These are phyloP conservation scores for Dynastes hyllus DNA, from an alignment of 2,888 invertebrate genomes.

Conservation along the genomic window DNA sequence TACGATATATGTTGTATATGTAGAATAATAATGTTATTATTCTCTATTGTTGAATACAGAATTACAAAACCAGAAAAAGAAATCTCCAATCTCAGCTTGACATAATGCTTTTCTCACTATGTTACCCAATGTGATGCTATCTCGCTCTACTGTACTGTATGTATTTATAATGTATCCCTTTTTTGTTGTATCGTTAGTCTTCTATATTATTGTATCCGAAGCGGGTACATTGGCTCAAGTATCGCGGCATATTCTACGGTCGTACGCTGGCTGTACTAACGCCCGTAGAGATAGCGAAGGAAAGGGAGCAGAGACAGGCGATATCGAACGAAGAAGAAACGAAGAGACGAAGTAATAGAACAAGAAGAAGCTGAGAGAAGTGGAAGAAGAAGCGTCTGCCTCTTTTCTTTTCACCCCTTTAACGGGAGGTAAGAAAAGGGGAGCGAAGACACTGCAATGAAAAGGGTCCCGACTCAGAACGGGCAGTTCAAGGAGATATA, in stretches of 20 bases:
- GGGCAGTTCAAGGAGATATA: constrained; percentile 54
- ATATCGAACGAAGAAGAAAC: constrained; percentile 14
- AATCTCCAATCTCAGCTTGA: constrained; percentile 9
- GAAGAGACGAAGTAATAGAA: constrained; percentile 8
- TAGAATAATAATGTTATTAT: no score
- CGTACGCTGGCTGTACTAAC: neutral
- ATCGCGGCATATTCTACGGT: neutral
- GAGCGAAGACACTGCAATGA: constrained; percentile 32
- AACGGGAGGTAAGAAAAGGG: constrained; percentile 28
- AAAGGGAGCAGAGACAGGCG: constrained; percentile 8
- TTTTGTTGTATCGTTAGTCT: constrained; percentile 20
- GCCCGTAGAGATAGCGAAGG: neutral
- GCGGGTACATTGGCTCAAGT: constrained; percentile 6
- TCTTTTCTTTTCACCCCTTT: constrained; percentile 23
- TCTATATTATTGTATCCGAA: constrained; percentile 19
- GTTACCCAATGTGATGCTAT: neutral
- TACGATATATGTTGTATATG: no score
- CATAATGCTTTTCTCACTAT: constrained; percentile 17
- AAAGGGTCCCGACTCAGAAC: constrained; percentile 50
- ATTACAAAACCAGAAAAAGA: neutral
- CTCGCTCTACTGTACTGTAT: constrained; percentile 16
- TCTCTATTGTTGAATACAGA: neutral
- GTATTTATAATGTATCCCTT: constrained; percentile 19
- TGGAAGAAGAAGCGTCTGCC: constrained; percentile 22
- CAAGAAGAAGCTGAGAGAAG: constrained; percentile 25